Evolutionary conservation across 2,797 vertebrate species (phyloP).

Genomic region (Poeciliopsis infans): DNA sequence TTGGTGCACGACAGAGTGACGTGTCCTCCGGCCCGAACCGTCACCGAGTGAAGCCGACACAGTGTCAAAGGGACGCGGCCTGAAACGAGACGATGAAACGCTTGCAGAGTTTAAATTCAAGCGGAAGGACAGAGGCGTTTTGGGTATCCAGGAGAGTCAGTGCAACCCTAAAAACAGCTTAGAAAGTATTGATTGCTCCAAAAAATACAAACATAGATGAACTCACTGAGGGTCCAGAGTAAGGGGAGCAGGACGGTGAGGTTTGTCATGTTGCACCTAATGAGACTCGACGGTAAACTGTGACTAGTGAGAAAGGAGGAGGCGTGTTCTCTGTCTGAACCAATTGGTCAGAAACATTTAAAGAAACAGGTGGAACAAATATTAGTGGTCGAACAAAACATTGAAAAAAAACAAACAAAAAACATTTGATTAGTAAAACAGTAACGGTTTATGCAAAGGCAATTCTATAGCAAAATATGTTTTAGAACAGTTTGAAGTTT

Average conservation of each 20-base stretch:
- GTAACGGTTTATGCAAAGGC: not conserved
- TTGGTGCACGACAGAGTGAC: not conserved
- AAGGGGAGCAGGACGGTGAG: not conserved
- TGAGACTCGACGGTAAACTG: not conserved
- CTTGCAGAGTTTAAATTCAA: not conserved
- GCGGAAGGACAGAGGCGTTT: not conserved
- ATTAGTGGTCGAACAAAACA: not conserved
- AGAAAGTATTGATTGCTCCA: not conserved
- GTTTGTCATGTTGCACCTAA: not conserved
- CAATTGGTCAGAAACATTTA: not conserved
- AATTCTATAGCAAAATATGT: not conserved
- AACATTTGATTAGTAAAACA: no score
- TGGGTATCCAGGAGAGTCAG: not conserved
- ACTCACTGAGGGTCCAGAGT: not conserved
- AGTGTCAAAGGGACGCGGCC: not conserved
- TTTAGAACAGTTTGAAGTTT: not conserved
- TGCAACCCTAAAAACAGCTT: not conserved
- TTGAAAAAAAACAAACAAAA: not conserved
- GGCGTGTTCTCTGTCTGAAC: not conserved
- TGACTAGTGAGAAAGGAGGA: not conserved
- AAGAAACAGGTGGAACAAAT: not conserved
- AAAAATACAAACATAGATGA: not conserved
- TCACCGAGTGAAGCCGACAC: not conserved
- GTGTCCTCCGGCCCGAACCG: not conserved
- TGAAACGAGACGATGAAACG: not conserved